Evolutionary conservation across 2,113 vertebrate species (phyloP).

Genomic region (Elachura formosa): DNA sequence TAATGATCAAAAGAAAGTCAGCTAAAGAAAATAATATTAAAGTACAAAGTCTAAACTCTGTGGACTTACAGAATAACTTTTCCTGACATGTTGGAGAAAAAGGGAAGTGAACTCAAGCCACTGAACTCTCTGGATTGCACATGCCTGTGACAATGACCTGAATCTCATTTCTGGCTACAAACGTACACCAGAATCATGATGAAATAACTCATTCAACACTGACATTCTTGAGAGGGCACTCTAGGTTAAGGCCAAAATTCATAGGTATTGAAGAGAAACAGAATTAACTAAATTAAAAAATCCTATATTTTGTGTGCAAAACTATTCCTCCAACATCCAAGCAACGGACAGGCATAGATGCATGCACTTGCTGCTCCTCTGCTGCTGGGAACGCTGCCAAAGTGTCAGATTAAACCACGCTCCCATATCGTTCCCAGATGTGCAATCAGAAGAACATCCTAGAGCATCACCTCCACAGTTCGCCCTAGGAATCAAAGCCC

Average conservation of each 20-base stretch:
- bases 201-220: neutral
- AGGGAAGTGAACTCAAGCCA: neutral
- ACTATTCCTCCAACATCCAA: neutral
- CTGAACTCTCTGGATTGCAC: neutral
- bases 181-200: neutral
- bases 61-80: neutral
- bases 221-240: neutral
- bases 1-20: neutral
- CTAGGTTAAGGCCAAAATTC: neutral
- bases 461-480: neutral
- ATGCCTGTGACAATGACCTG: neutral
- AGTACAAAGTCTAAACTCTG: neutral
- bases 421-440: neutral
- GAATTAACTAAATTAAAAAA: neutral
- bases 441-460: neutral
- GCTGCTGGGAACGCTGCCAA: neutral
- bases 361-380: conserved; percentile 1
- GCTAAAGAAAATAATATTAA: neutral
- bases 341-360: neutral
- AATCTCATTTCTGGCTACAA: neutral
- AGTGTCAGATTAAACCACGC: neutral
- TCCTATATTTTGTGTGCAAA: neutral
- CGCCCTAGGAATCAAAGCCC: neutral
- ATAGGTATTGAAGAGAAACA: neutral
- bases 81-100: neutral